These are phyloP conservation scores for Craniophora ligustri DNA, from an alignment of 2,888 invertebrate genomes.

Conservation along the genomic window DNA sequence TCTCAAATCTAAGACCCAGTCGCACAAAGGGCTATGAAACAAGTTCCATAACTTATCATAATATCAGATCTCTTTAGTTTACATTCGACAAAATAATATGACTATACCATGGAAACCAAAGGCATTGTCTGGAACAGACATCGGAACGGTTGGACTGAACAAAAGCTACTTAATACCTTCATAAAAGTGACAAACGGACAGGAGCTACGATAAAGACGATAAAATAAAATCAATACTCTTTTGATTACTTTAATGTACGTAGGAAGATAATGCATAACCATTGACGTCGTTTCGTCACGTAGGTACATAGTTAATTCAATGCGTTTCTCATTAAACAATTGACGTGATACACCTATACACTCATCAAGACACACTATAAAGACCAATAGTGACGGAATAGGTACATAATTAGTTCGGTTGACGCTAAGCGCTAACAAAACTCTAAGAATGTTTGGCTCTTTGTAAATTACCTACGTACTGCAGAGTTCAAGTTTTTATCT, in stretches of 20 bases:
- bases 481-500: conserved; percentile 59
- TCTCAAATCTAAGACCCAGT: no score
- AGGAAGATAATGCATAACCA: conserved; percentile 27
- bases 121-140: neutral
- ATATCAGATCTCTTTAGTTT: no score
- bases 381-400: conserved; percentile 29
- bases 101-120: neutral
- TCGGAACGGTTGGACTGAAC: neutral
- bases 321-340: conserved; percentile 42
- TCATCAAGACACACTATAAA: conserved; percentile 12
- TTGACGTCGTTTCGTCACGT: conserved; percentile 47
- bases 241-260: conserved; percentile 19
- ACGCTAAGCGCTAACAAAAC: conserved; percentile 43
- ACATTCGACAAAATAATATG: neutral
- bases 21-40: no score
- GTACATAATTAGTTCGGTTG: conserved; percentile 38
- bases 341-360: conserved; percentile 26
- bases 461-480: conserved; percentile 48
- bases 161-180: no score
- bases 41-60: no score
- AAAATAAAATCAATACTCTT: neutral
- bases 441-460: conserved; percentile 48
- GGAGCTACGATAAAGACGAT: neutral
- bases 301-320: conserved; percentile 39
- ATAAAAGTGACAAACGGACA: no score